Evolutionary conservation across 2,797 vertebrate species (phyloP), one percentile per base, ranked within the genome.

Genomic region (Pteronotus mesoamericanus): DNA sequence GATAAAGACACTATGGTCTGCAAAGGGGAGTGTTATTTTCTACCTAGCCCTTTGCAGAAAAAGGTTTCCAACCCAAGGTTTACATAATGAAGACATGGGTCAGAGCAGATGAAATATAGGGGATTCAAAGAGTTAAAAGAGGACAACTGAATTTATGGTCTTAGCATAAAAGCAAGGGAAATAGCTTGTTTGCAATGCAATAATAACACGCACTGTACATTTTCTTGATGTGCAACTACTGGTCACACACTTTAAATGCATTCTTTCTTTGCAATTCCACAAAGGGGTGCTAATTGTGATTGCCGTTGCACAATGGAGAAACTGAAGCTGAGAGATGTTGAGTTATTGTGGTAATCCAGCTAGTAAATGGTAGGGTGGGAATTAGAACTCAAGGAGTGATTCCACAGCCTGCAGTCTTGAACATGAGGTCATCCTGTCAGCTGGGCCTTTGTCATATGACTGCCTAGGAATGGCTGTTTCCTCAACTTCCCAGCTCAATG

Each of bases 1-100:
- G 59, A 95, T 71, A 61, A 68, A 77, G 87, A 80, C 18, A 11
- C 16, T 6, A 22, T 21, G 3, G 29, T 4, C 51, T n/a, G 3
- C n/a, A 85, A 55, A 87, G 85, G 29, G 3, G 37, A 75, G 72
- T 18, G 9, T 22, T 22, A 39, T 83, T 92, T 97, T 95, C 72
- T 78, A 48, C 37, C 22, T 57, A 10, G 22, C 55, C 24, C n/a
- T 69, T 91, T 83, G 55, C 4, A 53, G 83, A 79, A 77, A 72
- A 42, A 46, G 39, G 51, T 78, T 90, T 91, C 80, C 21, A 79
- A 61, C 5, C 12, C 22, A 32, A 57, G 15, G 7, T 32, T 51
- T 71, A 66, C 48, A 48, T 19, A 59, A 83, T 68, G 48, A 22
- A 86, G 57, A 79, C 32, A 12, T 26, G 14, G 53, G 15, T 72